A percentile compares a stretch with the other conserved stretches of the same genome.
Conservation (phyloP, 2,888 invertebrate genomes). For the Thereva nobilitata region DNA sequence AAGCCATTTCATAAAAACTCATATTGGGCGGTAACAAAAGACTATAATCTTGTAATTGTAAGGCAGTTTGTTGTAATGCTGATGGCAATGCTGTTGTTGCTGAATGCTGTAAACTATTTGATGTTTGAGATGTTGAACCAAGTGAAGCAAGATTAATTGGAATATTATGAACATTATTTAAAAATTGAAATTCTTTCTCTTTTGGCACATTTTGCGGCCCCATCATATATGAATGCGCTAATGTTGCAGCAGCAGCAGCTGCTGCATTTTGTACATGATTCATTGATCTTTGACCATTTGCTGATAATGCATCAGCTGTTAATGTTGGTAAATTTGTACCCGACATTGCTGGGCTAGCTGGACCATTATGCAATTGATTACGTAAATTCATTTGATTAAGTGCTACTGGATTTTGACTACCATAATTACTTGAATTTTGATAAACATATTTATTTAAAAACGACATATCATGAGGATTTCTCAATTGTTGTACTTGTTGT, state of each 20-base stretch:
- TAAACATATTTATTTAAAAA: constrained; percentile 44
- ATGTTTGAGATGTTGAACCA: constrained; percentile 45
- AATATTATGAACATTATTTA: constrained; percentile 62
- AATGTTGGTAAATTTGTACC: constrained; percentile 42
- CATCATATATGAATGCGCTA: constrained; percentile 37
- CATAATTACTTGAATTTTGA: constrained; percentile 40
- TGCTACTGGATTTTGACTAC: constrained; percentile 46
- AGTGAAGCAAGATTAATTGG: constrained; percentile 46
- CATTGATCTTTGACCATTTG: constrained; percentile 27
- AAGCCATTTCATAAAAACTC: constrained; percentile 63
- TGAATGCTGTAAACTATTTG: constrained; percentile 43
- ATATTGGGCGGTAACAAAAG: constrained; percentile 63
- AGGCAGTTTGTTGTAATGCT: constrained; percentile 46
- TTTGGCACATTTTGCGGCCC: constrained; percentile 43
- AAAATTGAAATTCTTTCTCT: constrained; percentile 63
- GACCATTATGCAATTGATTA: constrained; percentile 50
- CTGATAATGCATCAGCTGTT: constrained; percentile 45
- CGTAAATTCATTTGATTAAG: constrained; percentile 43
- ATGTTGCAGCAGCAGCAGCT: no score
- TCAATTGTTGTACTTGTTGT: constrained; percentile 43
- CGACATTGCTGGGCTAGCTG: constrained; percentile 53
- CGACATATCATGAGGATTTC: constrained; percentile 42
- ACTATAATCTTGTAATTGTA: constrained; percentile 50
- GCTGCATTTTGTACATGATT: constrained; percentile 43
- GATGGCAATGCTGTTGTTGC: constrained; percentile 46